Evolutionary conservation across 2,797 vertebrate species (phyloP), one percentile per base, ranked within the genome.

Genomic region (Eulemur mongoz): DNA sequence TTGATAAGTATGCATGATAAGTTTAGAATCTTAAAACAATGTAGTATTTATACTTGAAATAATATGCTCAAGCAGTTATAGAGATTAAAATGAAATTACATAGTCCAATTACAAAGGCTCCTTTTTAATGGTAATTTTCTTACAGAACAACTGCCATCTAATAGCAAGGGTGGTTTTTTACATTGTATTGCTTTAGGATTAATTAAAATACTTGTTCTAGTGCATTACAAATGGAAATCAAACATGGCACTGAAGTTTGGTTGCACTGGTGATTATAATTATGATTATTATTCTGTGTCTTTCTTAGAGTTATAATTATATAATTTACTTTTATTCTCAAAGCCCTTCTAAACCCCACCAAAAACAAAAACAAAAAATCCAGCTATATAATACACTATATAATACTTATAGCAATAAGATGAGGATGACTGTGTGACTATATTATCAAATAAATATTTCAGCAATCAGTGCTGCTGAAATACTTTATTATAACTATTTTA

Each of bases 191-290:
- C 22, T 88, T 95, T 23, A 88, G 35, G 20, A 96, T 81, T 94
- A 95, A 96, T 92, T 88, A 91, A 96, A 94, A 61, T 93, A 40
- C 57, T 91, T 96, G 20, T 88, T 91, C n/a, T 83, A 54, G 17
- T 81, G 22, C 15, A 83, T 78, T 91, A 35, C 40, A 89, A 91
- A 63, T 90, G 48, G 38, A 75, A 84, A 91, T 90, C 22, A 95
- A 96, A 54, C 52, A 84, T 25, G 27, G 5, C n/a, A 35, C 12
- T 79, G 65, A 88, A 91, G 43, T 9, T 59, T 76, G 8, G 70
- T 92, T 91, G 57, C 1, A 65, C 7, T 78, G 30, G 45, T 85
- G 57, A 87, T 87, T 85, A 54, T 91, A 84, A 57, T 93, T 70
- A 79, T 85, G 25, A 43, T 81, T 65, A 43, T 89, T 69, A n/a